A percentile compares a stretch with the other conserved stretches of the same genome.
phyloP scores from a whole-genome alignment of 2,113 vertebrate species.

The Oplegnathus fasciatus region DNA sequence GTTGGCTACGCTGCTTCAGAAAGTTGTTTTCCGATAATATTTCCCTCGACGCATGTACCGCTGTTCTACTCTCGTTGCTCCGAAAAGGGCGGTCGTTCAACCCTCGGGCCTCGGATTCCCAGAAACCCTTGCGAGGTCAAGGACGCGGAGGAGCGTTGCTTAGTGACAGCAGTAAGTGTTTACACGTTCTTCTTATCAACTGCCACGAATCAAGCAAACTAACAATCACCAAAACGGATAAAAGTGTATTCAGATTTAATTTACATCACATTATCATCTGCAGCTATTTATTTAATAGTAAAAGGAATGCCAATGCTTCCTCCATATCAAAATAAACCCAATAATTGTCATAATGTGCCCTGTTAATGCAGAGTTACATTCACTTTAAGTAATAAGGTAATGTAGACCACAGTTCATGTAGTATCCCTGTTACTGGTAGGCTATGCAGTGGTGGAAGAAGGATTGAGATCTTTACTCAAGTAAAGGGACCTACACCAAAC shows the following conservation, averaged over 20 bases:
- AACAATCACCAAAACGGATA: neutral
- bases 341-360: neutral
- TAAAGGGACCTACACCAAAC: neutral
- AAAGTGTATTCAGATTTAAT: neutral
- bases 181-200: no score
- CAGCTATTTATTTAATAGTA: neutral
- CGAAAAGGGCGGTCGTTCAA: constrained; percentile 86
- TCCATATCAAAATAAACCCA: neutral
- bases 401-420: neutral
- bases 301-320: neutral
- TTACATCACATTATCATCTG: neutral
- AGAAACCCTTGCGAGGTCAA: constrained; percentile 73
- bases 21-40: constrained; percentile 66
- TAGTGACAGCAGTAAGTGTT: constrained; percentile 53
- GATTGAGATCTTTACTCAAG: neutral
- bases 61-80: constrained; percentile 75
- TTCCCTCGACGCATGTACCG: constrained; percentile 68
- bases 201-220: no score
- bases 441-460: no score
- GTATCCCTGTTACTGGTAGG: neutral
- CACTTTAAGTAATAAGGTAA: neutral
- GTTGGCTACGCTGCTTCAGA: constrained; percentile 44
- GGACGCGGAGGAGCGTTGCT: constrained; percentile 79
- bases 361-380: neutral
- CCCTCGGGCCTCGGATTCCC: constrained; percentile 82